These are phyloP conservation scores for Gnathonemus echidnorhynchus DNA, from an alignment of 2,113 vertebrate species.

Conservation along the genomic window DNA sequence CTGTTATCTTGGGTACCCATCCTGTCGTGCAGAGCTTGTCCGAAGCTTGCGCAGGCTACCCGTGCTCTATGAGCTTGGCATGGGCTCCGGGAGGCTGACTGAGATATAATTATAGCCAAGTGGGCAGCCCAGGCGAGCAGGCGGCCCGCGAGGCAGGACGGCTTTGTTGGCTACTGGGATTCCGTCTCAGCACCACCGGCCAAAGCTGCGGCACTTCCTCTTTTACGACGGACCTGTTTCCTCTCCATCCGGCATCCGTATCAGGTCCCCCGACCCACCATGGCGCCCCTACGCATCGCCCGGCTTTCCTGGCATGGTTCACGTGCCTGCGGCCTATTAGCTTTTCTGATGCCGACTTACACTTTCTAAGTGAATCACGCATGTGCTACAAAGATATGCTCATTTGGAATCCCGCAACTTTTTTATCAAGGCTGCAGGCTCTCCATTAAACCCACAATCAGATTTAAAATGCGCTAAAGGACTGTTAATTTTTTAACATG, in stretches of 20 bases:
- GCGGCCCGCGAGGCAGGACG: slow-evolving; percentile 79
- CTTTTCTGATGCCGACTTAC: slow-evolving; percentile 79
- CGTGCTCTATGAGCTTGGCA: slow-evolving; percentile 71
- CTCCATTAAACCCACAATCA: slow-evolving; percentile 79
- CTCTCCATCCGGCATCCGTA: slow-evolving; percentile 58
- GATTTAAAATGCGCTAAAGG: slow-evolving; percentile 80
- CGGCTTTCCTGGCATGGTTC: neutral
- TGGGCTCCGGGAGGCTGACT: slow-evolving; percentile 63
- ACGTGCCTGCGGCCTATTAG: slow-evolving; percentile 66
- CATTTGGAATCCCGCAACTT: slow-evolving; percentile 82
- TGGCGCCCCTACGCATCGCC: no score
- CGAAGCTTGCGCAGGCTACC: slow-evolving; percentile 69
- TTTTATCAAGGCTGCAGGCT: slow-evolving; percentile 62
- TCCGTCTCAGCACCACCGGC: slow-evolving; percentile 52
- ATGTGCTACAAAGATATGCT: slow-evolving; percentile 75
- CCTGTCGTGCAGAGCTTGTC: slow-evolving; percentile 72
- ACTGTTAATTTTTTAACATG: slow-evolving; percentile 79
- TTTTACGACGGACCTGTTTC: slow-evolving; percentile 71
- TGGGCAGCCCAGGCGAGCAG: slow-evolving; percentile 69
- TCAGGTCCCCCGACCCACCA: neutral
- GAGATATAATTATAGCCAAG: slow-evolving; percentile 77
- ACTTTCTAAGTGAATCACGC: slow-evolving; percentile 88
- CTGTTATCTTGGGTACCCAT: neutral
- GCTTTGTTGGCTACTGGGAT: slow-evolving; percentile 78
- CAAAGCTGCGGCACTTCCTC: slow-evolving; percentile 68